These are phyloP conservation scores for Todiramphus chloris DNA, from an alignment of 2,113 vertebrate genomes.

Conservation along the genomic window DNA sequence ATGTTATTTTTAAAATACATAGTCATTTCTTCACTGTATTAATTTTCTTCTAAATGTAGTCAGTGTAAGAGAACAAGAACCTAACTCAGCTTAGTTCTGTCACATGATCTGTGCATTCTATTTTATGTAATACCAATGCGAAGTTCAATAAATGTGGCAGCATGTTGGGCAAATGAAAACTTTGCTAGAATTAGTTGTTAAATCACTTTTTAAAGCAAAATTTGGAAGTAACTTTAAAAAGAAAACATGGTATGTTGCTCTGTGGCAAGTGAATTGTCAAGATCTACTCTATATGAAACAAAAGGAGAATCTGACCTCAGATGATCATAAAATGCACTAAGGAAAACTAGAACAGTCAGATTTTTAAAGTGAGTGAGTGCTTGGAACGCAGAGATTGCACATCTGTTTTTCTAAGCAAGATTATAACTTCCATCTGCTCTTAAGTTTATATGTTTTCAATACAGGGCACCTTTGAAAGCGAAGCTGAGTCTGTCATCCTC, in stretches of 20 bases:
- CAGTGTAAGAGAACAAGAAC: background rate
- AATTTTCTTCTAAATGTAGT: background rate
- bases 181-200: background rate
- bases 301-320: background rate
- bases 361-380: background rate
- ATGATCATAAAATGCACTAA: background rate
- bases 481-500: background rate
- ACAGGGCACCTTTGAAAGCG: background rate
- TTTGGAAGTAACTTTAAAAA: background rate
- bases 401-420: background rate
- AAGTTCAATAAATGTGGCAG: background rate
- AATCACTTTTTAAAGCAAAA: background rate
- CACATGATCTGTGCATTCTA: background rate
- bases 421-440: background rate
- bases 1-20: background rate
- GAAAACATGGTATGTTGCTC: background rate
- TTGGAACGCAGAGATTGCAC: background rate
- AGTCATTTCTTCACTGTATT: background rate
- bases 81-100: background rate
- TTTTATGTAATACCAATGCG: background rate
- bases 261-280: background rate
- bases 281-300: background rate
- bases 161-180: background rate
- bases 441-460: background rate
- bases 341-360: background rate